Evolutionary conservation across 64 coral and sea anemone genomes (phyloP).

Genomic region (Montipora sp.): DNA sequence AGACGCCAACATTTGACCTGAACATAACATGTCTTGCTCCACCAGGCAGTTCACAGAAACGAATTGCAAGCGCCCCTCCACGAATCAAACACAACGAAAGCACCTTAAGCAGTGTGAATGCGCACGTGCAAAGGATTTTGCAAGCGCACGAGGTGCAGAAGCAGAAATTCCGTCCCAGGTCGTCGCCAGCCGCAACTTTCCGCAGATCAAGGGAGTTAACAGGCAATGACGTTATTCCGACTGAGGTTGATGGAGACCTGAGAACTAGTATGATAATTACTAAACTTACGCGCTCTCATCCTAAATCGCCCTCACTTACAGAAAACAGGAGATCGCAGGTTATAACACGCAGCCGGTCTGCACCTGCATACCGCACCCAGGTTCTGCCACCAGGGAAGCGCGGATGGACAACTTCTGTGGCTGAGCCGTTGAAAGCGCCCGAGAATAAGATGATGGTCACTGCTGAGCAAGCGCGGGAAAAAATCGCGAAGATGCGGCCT

Average conservation of each 20-base stretch:
- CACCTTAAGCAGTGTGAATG: constrained; percentile 76
- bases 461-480: constrained; percentile 75
- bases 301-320: constrained; percentile 50
- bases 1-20: constrained; percentile 10
- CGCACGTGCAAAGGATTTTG: constrained; percentile 79
- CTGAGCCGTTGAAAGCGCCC: constrained; percentile 40
- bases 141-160: constrained; percentile 47
- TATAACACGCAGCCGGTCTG: constrained; percentile 80
- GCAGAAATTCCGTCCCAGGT: constrained; percentile 66
- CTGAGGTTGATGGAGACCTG: constrained; percentile 31
- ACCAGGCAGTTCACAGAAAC: constrained; percentile 19
- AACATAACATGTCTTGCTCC: constrained; percentile 11
- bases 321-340: constrained; percentile 68
- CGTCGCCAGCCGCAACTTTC: constrained; percentile 77
- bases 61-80: constrained; percentile 89
- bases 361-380: constrained; percentile 77
- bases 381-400: constrained; percentile 82
- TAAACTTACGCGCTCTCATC: constrained; percentile 53
- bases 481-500: constrained; percentile 70
- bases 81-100: constrained; percentile 52
- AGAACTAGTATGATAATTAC: constrained; percentile 60
- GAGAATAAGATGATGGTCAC: constrained; percentile 91
- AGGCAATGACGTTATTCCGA: constrained; percentile 46
- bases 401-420: constrained; percentile 87
- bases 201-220: not conserved